Conservation (phyloP, 2,797 vertebrate genomes). For the Lacerta viridis region DNA sequence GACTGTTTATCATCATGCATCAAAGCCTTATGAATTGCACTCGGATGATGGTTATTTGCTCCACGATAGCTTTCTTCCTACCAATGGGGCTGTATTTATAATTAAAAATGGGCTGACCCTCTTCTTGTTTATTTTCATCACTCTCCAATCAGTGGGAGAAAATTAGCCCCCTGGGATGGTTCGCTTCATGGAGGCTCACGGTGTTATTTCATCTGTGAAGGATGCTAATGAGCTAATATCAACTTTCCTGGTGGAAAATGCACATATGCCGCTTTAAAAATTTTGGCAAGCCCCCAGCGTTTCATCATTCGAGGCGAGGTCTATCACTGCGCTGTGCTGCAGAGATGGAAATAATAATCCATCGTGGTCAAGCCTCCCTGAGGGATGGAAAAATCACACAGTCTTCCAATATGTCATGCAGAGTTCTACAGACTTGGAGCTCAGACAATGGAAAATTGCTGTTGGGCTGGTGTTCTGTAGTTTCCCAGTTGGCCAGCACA, state of each 20-base stretch:
- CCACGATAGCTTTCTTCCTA: conserved; percentile 47
- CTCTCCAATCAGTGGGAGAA: conserved; percentile 68
- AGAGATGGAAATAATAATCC: neutral
- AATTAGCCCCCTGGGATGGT: conserved; percentile 61
- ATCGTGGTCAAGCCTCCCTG: conserved; percentile 39
- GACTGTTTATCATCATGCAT: conserved; percentile 35
- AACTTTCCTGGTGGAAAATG: conserved; percentile 65
- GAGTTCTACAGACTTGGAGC: conserved; percentile 40
- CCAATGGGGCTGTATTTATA: conserved; percentile 46
- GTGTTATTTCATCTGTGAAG: conserved; percentile 77
- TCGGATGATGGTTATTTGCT: conserved; percentile 50
- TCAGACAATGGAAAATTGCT: conserved; percentile 56
- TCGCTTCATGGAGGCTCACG: conserved; percentile 61
- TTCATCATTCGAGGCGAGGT: conserved; percentile 59
- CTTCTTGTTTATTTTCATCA: conserved; percentile 70
- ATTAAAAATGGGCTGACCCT: conserved; percentile 64
- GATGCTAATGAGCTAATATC: conserved; percentile 75
- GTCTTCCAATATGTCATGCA: conserved; percentile 36
- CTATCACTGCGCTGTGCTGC: conserved; percentile 36
- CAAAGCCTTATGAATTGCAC: conserved; percentile 21
- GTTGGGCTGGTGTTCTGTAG: conserved; percentile 45
- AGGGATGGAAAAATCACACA: conserved; percentile 36
- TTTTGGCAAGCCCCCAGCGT: conserved; percentile 68
- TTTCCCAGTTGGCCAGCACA: conserved; percentile 51
- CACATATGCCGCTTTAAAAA: conserved; percentile 55